Base-by-base conservation (phyloP, 2,113 vertebrate genomes). In the Bujurquina vittata region DNA sequence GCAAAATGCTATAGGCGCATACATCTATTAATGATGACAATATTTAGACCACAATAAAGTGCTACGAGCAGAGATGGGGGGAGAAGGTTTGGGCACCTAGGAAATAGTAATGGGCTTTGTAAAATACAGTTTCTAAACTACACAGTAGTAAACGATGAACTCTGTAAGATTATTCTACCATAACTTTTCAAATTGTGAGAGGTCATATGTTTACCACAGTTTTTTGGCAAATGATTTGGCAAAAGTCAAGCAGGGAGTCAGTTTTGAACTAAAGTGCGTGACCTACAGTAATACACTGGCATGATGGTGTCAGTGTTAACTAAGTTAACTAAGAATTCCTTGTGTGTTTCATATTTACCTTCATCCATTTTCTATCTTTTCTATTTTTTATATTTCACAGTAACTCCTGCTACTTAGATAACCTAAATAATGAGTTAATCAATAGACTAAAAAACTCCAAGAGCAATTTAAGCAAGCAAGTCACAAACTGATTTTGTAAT, bases 21-120 rank as follows among this genome's bases (percentile, higher is more conserved):
- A 4, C 31, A 73, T 79, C 61, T 90, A 81, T 86, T 88, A 84
- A 84, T 84, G 79, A 79, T 82, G 80, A 81, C 84, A 89, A 33
- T 81, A 77, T 85, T 65, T 83, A 69, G 40, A 49, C 40, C 40
- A 4, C 29, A 7, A 69, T 69, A 9, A 69, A 69, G 15, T 49
- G 40, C 40, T 69, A 29, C 26, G 26, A 69, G 40, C 15, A 49
- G 15, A 18, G 40, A 49, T 69, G 22, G 23, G 63, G 63, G 40
- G 26, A 26, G 63, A 4, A 22, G 46, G 40, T 10, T 31, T 82
- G 74, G 40, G 12, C 29, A 79, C 54, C 75, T 63, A 35, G 78
- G 18, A 35, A 61, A 43, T 49, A 80, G 12, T 56, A 61, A 79
- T 37, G 63, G 10, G 46, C 22, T 26, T 15, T 65, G 22, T 22